These are phyloP conservation scores for Heliconius hortense DNA, from an alignment of 2,888 invertebrate species.

Conservation along the genomic window DNA sequence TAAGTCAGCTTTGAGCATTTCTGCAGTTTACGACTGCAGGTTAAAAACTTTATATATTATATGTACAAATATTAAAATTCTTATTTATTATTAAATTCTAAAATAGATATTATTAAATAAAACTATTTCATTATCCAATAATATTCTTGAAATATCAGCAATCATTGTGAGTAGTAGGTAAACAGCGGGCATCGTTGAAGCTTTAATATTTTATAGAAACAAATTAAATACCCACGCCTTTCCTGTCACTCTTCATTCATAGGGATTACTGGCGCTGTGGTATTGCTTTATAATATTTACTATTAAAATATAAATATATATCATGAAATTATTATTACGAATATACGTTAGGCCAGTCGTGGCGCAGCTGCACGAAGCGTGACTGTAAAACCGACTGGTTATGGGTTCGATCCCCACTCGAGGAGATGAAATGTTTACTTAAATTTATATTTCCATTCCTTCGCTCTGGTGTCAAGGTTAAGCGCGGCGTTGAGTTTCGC, in stretches of 20 bases:
- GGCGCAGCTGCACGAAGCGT: too few species aligned
- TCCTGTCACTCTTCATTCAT: slow-evolving; percentile 26
- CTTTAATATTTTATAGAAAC: slow-evolving; percentile 19
- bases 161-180: not conserved
- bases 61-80: not conserved
- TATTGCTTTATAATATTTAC: slow-evolving; percentile 23
- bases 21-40: too few species aligned
- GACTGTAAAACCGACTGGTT: too few species aligned
- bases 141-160: not conserved
- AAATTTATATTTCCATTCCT: too few species aligned
- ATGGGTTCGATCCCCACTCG: too few species aligned
- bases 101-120: not conserved
- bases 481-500: too few species aligned
- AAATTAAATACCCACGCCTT: slow-evolving; percentile 25
- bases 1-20: too few species aligned
- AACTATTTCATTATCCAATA: not conserved
- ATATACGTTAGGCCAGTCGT: too few species aligned
- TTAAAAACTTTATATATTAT: too few species aligned
- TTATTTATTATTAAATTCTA: not conserved
- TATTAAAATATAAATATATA: slow-evolving; percentile 10
- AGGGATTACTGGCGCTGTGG: slow-evolving; percentile 12
- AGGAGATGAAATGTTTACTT: too few species aligned
- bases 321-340: too few species aligned
- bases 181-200: not conserved
- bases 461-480: too few species aligned